Evolutionary conservation across 2,888 invertebrate genomes (phyloP).

Genomic region (Campoplex nolae): DNA sequence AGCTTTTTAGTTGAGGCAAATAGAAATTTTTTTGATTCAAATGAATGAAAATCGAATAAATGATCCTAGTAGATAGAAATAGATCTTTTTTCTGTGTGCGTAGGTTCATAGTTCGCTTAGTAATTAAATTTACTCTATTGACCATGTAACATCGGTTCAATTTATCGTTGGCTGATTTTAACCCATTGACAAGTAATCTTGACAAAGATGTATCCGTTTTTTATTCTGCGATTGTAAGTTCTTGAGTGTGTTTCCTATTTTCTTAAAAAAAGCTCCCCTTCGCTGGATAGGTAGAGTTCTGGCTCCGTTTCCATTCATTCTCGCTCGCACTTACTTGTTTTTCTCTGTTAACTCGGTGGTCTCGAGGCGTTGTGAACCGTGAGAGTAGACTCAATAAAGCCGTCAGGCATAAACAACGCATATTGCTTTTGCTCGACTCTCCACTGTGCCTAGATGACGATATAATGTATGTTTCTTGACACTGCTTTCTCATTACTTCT

Average conservation of each 20-base stretch:
- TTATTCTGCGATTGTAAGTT: too few species aligned
- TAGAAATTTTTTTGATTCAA: too few species aligned
- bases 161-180: not conserved
- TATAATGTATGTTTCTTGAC: slow-evolving; percentile 54
- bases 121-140: not conserved
- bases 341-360: slow-evolving; percentile 37
- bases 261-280: too few species aligned
- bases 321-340: slow-evolving; percentile 4
- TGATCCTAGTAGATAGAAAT: too few species aligned
- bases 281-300: not conserved
- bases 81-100: too few species aligned
- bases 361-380: slow-evolving; percentile 37
- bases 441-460: slow-evolving; percentile 21
- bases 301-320: not conserved
- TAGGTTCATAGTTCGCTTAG: not conserved
- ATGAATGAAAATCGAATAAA: too few species aligned
- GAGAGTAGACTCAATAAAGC: slow-evolving; percentile 65
- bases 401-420: slow-evolving; percentile 56
- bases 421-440: slow-evolving; percentile 33
- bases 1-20: too few species aligned
- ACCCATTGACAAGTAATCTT: not conserved
- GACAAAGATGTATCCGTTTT: not conserved
- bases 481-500: slow-evolving; percentile 32
- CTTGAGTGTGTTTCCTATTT: too few species aligned
- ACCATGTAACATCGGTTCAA: not conserved